A percentile compares a stretch with the other conserved stretches of the same genome.
phyloP scores from a whole-genome alignment of 2,797 vertebrate species.

The Pagetopsis macropterus region DNA sequence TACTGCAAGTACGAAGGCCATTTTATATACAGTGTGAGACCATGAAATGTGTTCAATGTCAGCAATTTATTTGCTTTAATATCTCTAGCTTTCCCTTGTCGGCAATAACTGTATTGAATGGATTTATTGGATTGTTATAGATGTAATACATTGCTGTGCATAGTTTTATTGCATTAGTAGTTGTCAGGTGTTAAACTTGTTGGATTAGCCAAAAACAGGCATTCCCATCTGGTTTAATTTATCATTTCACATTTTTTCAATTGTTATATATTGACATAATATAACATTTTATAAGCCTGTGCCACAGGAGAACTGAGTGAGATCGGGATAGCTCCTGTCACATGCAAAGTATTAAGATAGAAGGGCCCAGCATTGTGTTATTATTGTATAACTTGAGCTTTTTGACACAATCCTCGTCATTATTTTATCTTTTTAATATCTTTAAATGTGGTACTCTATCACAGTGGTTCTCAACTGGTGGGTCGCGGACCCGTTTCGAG shows the following conservation, averaged over 20 bases:
- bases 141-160: neutral
- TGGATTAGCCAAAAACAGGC: neutral
- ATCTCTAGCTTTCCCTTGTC: neutral
- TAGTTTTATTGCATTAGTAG: neutral
- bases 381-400: conserved; percentile 17
- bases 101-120: neutral
- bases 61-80: neutral
- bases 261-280: neutral
- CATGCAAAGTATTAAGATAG: neutral
- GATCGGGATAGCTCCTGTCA: conserved; percentile 3
- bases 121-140: neutral
- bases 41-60: neutral
- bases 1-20: no score
- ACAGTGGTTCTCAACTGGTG: neutral
- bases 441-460: conserved; percentile 38
- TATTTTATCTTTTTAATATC: conserved; percentile 24
- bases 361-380: neutral
- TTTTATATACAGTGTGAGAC: neutral
- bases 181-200: neutral
- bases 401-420: conserved; percentile 6
- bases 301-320: no score
- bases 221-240: neutral
- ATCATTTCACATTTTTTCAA: neutral
- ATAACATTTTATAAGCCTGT: neutral
- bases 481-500: no score